phyloP scores from a whole-genome alignment of 2,888 invertebrate genomes.

The Chelonus formosanus region DNA sequence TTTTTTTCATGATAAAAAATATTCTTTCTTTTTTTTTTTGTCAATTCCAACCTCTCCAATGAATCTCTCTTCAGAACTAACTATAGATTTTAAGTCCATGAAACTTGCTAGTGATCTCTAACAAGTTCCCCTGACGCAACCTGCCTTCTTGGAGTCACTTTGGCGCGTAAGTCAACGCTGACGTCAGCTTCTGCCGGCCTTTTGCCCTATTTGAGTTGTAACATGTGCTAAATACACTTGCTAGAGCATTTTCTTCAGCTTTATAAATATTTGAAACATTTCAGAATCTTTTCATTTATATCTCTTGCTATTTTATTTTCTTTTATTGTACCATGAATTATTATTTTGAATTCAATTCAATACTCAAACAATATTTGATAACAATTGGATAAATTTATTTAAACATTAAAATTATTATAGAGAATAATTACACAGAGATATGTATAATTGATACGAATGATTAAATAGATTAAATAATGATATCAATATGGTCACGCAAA shows the following conservation, averaged over 20 bases:
- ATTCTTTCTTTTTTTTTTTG: conserved; percentile 33
- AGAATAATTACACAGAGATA: too few species aligned
- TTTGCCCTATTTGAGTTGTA: conserved; percentile 11
- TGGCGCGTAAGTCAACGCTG: conserved; percentile 49
- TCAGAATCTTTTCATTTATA: too few species aligned
- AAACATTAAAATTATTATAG: too few species aligned
- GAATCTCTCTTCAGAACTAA: conserved; percentile 34
- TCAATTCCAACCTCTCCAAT: conserved; percentile 17
- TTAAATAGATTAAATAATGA: too few species aligned
- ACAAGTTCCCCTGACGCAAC: conserved; percentile 48
- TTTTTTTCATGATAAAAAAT: conserved; percentile 20
- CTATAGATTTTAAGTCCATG: conserved; percentile 21
- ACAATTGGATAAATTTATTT: too few species aligned
- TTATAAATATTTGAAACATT: too few species aligned
- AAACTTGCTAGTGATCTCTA: not conserved
- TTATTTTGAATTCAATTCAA: too few species aligned
- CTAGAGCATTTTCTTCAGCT: not conserved
- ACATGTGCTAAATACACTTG: not conserved
- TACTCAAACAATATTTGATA: too few species aligned
- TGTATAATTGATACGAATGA: too few species aligned
- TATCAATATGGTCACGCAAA: too few species aligned
- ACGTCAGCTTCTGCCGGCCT: conserved; percentile 44
- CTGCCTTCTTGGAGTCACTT: conserved; percentile 44
- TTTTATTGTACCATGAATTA: too few species aligned
- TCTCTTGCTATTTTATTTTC: too few species aligned